phyloP scores from a whole-genome alignment of 2,797 vertebrate genomes.

The Rhadinocentrus ornatus region DNA sequence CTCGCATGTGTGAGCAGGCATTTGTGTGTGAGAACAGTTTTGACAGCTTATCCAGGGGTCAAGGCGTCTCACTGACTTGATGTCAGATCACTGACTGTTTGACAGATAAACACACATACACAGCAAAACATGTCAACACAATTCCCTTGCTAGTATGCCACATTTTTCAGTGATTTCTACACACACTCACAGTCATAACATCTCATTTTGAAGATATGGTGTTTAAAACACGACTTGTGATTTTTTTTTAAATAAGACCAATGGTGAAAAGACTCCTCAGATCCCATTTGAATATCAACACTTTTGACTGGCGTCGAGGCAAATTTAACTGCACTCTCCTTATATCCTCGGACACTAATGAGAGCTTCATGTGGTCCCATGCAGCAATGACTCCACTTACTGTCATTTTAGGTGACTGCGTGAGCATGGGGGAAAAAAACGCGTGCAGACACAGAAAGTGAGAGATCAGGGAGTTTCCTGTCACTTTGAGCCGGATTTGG shows the following conservation, averaged over 20 bases:
- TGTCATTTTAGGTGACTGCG: constrained; percentile 56
- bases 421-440: constrained; percentile 17
- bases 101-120: constrained; percentile 51
- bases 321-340: constrained; percentile 14
- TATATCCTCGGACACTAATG: constrained; percentile 46
- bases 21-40: constrained; percentile 48
- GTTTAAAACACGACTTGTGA: too few species aligned
- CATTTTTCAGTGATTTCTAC: constrained; percentile 5
- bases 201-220: constrained; percentile 4
- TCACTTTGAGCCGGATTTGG: constrained; percentile 43
- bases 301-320: constrained; percentile 28
- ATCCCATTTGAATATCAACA: constrained; percentile 9
- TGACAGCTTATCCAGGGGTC: constrained; percentile 66
- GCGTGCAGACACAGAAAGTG: not conserved
- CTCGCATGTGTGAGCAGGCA: constrained; percentile 34
- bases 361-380: constrained; percentile 50
- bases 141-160: constrained; percentile 17
- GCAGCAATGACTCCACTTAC: constrained; percentile 39
- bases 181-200: too few species aligned
- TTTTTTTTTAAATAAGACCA: too few species aligned
- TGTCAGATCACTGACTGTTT: constrained; percentile 47
- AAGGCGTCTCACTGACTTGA: constrained; percentile 52
- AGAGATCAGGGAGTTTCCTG: constrained; percentile 42
- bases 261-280: not conserved
- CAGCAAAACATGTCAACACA: constrained; percentile 30